Percentiles rank a stretch among this genome's conserved stretches.
These are phyloP conservation scores for Philopotamus ludificatus DNA, from an alignment of 1,140 invertebrate species.

Conservation along the genomic window DNA sequence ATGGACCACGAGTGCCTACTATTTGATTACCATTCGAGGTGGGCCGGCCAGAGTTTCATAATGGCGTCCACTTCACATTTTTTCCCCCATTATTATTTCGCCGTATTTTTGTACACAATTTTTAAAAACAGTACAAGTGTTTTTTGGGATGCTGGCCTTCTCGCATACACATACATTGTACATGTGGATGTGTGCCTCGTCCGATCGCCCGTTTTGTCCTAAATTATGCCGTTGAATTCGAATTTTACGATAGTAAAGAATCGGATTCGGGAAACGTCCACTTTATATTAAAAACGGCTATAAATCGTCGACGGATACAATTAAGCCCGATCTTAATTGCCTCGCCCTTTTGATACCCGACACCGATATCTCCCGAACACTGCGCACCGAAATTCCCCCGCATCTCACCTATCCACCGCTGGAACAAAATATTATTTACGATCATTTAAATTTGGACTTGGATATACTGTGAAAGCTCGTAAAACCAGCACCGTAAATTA, in stretches of 20 bases:
- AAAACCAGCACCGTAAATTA: conserved; percentile 19
- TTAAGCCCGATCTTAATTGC: conserved; percentile 13
- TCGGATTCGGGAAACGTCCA: no score
- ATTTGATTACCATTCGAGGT: conserved; percentile 4
- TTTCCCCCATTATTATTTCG: conserved; percentile 5
- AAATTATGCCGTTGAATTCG: no score
- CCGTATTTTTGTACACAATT: conserved; percentile 1
- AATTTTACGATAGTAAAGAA: no score
- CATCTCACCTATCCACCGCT: not conserved
- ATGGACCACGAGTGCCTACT: not conserved
- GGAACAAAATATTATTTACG: conserved; percentile 3
- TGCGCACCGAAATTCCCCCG: not conserved
- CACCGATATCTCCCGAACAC: not conserved
- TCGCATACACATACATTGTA: no score
- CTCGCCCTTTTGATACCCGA: conserved; percentile 17
- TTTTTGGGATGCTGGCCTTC: not conserved
- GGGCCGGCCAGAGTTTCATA: conserved; percentile 3
- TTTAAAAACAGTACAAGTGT: not conserved
- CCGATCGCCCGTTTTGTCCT: no score
- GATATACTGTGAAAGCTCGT: conserved; percentile 16
- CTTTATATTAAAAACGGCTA: no score
- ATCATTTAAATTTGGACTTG: not conserved
- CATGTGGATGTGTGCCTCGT: no score
- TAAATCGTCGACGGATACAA: not conserved
- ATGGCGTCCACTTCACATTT: conserved; percentile 7